Evolutionary conservation across 1,140 invertebrate genomes (phyloP).

Genomic region (Trachymyrmex cornetzi): DNA sequence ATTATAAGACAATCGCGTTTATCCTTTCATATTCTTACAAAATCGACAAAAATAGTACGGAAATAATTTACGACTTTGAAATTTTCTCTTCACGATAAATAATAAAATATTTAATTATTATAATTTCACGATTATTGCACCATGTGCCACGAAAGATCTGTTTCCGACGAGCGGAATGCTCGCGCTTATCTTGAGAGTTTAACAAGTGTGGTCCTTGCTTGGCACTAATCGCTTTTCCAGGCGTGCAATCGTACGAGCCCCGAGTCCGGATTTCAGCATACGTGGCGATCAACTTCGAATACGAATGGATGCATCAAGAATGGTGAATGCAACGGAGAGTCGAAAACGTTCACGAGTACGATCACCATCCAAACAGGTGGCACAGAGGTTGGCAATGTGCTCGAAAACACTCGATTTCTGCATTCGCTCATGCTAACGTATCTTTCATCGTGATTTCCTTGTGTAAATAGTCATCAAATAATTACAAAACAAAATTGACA

Average conservation of each 20-base stretch:
- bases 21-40: background rate
- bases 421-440: conserved; percentile 33
- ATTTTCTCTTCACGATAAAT: conserved; percentile 26
- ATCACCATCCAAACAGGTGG: conserved; percentile 83
- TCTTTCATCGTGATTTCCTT: conserved; percentile 15
- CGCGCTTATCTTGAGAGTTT: conserved; percentile 58
- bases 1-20: background rate
- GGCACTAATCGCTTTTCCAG: conserved; percentile 85
- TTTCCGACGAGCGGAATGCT: background rate
- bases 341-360: conserved; percentile 85
- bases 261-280: conserved; percentile 70
- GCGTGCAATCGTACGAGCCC: conserved; percentile 77
- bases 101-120: background rate
- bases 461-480: conserved; percentile 2
- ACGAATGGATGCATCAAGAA: conserved; percentile 73
- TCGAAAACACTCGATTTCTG: conserved; percentile 23
- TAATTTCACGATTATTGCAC: background rate
- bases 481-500: background rate
- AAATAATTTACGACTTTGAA: background rate
- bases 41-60: background rate
- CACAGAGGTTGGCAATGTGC: conserved; percentile 80
- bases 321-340: conserved; percentile 77
- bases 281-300: conserved; percentile 57
- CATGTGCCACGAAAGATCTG: background rate
- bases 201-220: conserved; percentile 80